Percentiles rank a stretch among this genome's conserved stretches.
These are phyloP conservation scores for Cosmia trapezina DNA, from an alignment of 2,888 invertebrate species.

Conservation along the genomic window DNA sequence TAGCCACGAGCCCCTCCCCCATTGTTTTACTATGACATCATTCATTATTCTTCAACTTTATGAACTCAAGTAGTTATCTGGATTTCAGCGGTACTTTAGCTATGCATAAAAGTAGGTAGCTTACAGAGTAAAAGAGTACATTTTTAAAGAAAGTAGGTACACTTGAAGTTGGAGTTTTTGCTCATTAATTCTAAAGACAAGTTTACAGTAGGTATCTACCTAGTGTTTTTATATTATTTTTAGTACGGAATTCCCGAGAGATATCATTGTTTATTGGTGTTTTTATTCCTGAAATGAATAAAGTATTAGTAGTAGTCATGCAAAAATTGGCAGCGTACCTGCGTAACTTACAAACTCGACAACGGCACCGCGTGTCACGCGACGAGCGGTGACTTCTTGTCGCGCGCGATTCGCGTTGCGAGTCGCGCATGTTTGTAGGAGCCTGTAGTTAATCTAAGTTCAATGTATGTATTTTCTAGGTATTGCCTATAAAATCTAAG, in stretches of 20 bases:
- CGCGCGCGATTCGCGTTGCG: no score
- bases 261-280: conserved; percentile 65
- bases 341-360: no score
- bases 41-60: neutral
- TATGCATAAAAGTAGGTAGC: neutral
- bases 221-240: conserved; percentile 17
- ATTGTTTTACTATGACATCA: neutral
- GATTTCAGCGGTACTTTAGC: neutral
- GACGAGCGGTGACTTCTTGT: no score
- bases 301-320: conserved; percentile 28
- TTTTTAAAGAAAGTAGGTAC: conserved; percentile 20
- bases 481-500: no score
- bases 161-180: conserved; percentile 20
- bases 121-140: conserved; percentile 9
- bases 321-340: neutral
- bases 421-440: no score
- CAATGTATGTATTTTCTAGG: no score
- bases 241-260: conserved; percentile 47
- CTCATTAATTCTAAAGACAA: conserved; percentile 32
- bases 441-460: no score
- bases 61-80: neutral
- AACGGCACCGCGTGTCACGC: no score
- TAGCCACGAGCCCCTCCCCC: no score
- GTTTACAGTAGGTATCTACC: conserved; percentile 13
- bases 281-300: conserved; percentile 60